phyloP scores from a whole-genome alignment of 1,140 invertebrate genomes.

The Listronotus oregonensis region DNA sequence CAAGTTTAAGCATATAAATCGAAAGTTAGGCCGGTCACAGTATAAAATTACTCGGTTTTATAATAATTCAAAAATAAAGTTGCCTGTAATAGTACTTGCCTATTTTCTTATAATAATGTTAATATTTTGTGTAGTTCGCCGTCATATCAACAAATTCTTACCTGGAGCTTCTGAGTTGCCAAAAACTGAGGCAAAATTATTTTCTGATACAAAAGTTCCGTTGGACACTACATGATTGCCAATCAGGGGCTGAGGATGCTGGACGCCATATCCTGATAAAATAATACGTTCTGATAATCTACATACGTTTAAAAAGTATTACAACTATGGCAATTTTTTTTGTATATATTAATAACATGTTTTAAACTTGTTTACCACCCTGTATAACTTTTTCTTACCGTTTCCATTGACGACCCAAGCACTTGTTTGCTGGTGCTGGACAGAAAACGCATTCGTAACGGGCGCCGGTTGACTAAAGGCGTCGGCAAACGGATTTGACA shows the following conservation, averaged over 20 bases:
- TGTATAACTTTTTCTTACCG: constrained; percentile 53
- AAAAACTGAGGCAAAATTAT: constrained; percentile 84
- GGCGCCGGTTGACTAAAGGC: constrained; percentile 68
- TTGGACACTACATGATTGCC: constrained; percentile 52
- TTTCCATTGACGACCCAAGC: constrained; percentile 74
- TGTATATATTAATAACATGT: too few species aligned
- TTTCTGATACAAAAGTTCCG: constrained; percentile 84
- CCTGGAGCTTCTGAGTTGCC: constrained; percentile 74
- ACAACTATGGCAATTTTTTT: too few species aligned
- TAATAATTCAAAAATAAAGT: too few species aligned
- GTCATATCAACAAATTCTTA: constrained; percentile 58
- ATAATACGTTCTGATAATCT: too few species aligned
- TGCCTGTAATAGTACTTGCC: too few species aligned
- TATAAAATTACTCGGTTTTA: too few species aligned
- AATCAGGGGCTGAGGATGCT: constrained; percentile 3
- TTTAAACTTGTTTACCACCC: too few species aligned
- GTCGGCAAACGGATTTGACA: constrained; percentile 90
- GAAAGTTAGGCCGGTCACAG: too few species aligned
- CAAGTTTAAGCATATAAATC: too few species aligned
- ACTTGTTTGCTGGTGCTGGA: constrained; percentile 57
- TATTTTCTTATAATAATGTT: too few species aligned
- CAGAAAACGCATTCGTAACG: constrained; percentile 49
- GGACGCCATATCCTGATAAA: constrained; percentile 19
- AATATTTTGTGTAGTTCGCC: neutral
- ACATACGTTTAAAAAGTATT: too few species aligned